Percentiles rank a stretch among this genome's conserved stretches.
phyloP scores from a whole-genome alignment of 2,888 invertebrate species.

The Sylvicola cinctus region DNA sequence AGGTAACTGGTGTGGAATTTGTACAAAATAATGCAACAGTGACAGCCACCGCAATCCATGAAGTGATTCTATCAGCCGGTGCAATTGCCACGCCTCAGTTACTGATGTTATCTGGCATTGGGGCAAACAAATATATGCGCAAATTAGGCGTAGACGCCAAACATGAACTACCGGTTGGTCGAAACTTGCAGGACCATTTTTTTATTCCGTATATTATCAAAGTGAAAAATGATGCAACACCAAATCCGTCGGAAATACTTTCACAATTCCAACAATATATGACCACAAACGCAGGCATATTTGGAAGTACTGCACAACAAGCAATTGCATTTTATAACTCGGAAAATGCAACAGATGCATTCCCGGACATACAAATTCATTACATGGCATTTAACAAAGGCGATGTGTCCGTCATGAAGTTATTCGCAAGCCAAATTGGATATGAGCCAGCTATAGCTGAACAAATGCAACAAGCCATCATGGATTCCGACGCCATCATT shows the following conservation, averaged over 20 bases:
- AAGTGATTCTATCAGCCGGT: conserved; percentile 60
- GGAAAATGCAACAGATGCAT: conserved; percentile 16
- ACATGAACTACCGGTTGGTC: conserved; percentile 43
- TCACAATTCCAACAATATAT: too few species aligned
- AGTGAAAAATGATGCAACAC: not conserved
- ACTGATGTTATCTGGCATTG: conserved; percentile 62
- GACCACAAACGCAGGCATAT: too few species aligned
- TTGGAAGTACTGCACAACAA: too few species aligned
- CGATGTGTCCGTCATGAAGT: not conserved
- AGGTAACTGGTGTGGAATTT: conserved; percentile 26
- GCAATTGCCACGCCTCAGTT: conserved; percentile 62
- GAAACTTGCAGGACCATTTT: conserved; percentile 63
- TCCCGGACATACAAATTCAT: conserved; percentile 35
- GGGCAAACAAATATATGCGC: conserved; percentile 37
- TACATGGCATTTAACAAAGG: conserved; percentile 25
- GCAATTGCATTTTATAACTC: too few species aligned
- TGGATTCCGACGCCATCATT: conserved; percentile 12
- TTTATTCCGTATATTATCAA: conserved; percentile 24
- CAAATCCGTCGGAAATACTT: conserved; percentile 8
- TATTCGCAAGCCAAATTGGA: not conserved
- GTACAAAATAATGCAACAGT: conserved; percentile 29
- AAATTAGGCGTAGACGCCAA: conserved; percentile 35
- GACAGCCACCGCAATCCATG: conserved; percentile 31
- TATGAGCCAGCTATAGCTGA: conserved; percentile 4
- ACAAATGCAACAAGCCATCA: conserved; percentile 7